Evolutionary conservation across 2,797 vertebrate species (phyloP).

Genomic region (Picus viridis): DNA sequence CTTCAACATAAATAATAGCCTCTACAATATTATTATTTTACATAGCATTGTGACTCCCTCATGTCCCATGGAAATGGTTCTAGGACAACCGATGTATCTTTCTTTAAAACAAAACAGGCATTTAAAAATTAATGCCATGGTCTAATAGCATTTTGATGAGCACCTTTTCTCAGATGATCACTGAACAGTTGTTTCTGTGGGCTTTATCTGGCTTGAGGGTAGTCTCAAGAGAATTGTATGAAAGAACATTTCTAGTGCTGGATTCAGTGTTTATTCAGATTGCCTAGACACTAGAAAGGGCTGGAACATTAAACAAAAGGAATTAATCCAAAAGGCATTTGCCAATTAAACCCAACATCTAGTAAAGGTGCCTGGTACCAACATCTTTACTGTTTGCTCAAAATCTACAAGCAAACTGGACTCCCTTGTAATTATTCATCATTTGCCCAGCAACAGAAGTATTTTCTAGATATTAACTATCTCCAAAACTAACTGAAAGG

Average conservation of each 20-base stretch:
- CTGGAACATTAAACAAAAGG: conserved; percentile 11
- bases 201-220: neutral
- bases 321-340: neutral
- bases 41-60: neutral
- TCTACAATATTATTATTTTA: conserved; percentile 21
- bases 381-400: neutral
- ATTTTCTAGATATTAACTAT: neutral
- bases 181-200: neutral
- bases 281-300: neutral
- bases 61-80: neutral
- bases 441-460: neutral
- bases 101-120: neutral
- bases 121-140: neutral
- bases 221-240: neutral
- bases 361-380: neutral
- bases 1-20: neutral
- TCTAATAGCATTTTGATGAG: neutral
- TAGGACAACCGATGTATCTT: neutral
- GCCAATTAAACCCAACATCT: neutral
- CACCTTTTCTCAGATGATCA: neutral
- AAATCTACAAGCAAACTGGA: neutral
- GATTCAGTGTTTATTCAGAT: conserved; percentile 20
- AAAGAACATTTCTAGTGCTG: neutral
- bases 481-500: neutral
- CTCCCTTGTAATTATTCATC: neutral